These are phyloP conservation scores for Coptotermes formosanus DNA, from an alignment of 1,140 invertebrate genomes.

Conservation along the genomic window DNA sequence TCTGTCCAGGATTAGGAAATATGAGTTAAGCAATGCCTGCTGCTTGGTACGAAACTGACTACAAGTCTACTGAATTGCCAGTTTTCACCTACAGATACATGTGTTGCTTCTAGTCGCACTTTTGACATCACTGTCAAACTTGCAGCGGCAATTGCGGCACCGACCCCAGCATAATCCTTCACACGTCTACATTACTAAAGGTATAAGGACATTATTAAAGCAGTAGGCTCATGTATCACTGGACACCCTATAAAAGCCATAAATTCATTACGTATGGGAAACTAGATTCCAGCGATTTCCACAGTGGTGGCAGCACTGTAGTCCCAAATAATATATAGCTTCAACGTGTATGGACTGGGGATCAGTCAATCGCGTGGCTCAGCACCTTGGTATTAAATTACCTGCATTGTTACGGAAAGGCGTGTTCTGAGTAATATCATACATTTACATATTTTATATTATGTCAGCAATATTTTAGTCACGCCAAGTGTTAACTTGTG, in stretches of 20 bases:
- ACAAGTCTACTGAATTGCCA: not conserved
- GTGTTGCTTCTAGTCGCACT: not conserved
- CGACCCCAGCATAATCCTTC: not conserved
- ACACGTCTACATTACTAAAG: not conserved
- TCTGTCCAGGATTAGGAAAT: not conserved
- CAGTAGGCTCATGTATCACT: not conserved
- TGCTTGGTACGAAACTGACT: not conserved
- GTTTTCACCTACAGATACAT: not conserved
- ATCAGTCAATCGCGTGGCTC: not conserved
- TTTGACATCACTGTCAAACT: not conserved
- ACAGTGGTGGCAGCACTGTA: constrained; percentile 6
- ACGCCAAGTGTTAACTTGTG: no score
- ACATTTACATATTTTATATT: not conserved
- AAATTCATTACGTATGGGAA: not conserved
- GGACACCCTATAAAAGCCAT: not conserved
- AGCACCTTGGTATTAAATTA: not conserved
- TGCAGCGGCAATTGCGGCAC: not conserved
- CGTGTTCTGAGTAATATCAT: not conserved
- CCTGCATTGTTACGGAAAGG: not conserved
- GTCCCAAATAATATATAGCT: not conserved
- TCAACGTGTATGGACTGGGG: constrained; percentile 6
- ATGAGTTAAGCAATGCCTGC: not conserved
- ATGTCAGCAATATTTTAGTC: no score
- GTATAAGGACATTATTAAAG: not conserved
- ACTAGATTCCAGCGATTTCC: constrained; percentile 11